Percentiles rank a stretch among this genome's conserved stretches.
Conservation (phyloP, 1,140 invertebrate species). For the Calephelis nemesis region DNA sequence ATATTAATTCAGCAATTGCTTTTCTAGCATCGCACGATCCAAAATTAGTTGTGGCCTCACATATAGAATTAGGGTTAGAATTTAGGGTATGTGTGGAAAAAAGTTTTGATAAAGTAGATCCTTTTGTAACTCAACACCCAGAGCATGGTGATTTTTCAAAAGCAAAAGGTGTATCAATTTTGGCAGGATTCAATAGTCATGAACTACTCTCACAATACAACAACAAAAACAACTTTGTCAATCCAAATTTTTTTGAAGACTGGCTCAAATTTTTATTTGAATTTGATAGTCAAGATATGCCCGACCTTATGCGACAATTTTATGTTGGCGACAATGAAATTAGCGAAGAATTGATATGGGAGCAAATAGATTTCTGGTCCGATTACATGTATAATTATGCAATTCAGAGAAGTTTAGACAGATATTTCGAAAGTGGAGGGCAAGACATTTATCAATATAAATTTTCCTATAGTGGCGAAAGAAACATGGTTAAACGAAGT, state of each 20-base stretch:
- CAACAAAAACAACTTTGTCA: not conserved
- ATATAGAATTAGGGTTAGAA: slow-evolving; percentile 3
- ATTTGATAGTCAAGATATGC: slow-evolving; percentile 24
- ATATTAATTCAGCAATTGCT: slow-evolving; percentile 28
- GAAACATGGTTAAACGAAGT: slow-evolving; percentile 29
- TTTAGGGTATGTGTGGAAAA: slow-evolving; percentile 36
- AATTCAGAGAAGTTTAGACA: slow-evolving; percentile 27
- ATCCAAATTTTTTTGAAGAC: not conserved
- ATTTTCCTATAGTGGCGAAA: slow-evolving; percentile 37
- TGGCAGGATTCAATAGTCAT: slow-evolving; percentile 30
- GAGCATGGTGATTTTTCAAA: slow-evolving; percentile 22
- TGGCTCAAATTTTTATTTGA: not conserved
- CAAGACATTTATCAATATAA: slow-evolving; percentile 38
- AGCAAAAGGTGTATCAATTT: slow-evolving; percentile 24
- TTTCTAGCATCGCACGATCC: slow-evolving; percentile 29
- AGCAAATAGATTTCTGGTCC: slow-evolving; percentile 32
- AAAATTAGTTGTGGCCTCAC: slow-evolving; percentile 29
- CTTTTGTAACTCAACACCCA: slow-evolving; percentile 30
- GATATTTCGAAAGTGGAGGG: slow-evolving; percentile 30
- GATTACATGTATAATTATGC: slow-evolving; percentile 35
- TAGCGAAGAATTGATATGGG: slow-evolving; percentile 15
- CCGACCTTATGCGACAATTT: slow-evolving; percentile 28
- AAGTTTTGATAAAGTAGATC: slow-evolving; percentile 31
- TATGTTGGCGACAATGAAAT: slow-evolving; percentile 38
- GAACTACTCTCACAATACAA: slow-evolving; percentile 23